Evolutionary conservation across 1,140 invertebrate species (phyloP), one percentile per base, ranked within the genome.

Genomic region (Batillaria attramentaria): DNA sequence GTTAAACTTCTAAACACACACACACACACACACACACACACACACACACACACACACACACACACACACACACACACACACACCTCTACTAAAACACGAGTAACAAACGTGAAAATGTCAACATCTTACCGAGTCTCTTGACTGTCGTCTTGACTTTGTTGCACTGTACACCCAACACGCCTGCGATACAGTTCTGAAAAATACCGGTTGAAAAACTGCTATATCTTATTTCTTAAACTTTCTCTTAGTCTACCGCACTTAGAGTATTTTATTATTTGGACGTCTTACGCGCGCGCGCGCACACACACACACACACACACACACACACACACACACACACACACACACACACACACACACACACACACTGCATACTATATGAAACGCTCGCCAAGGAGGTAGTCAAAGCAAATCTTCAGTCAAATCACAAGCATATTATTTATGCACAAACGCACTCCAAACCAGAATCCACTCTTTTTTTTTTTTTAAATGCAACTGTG

Each of bases 391-490:
- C n/a, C n/a, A n/a, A n/a, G n/a, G n/a, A n/a, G n/a, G n/a, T n/a
- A n/a, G n/a, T n/a, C n/a, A n/a, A n/a, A n/a, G n/a, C n/a, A n/a
- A n/a, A n/a, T n/a, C n/a, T n/a, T n/a, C n/a, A n/a, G n/a, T n/a
- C n/a, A n/a, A n/a, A n/a, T n/a, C n/a, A n/a, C n/a, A n/a, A n/a
- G n/a, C n/a, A n/a, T n/a, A n/a, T n/a, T n/a, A n/a, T n/a, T 31
- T 28, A 18, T 24, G 3, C 57, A 37, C 41, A 39, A 74, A 79
- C 79, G 79, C 72, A 88, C 89, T 93, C 89, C 97, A 97, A 0
- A 95, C 95, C 78, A 94, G 94, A 16, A 94, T 93, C 1, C 94
- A 93, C 46, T 99, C 92, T 85, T 94, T 94, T 87, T 97, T 96
- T n/a, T 68, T 93, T 92, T 0, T 94, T 94, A 31, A 98, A 90